Evolutionary conservation across 2,797 vertebrate species (phyloP), one percentile per base, ranked within the genome.

Genomic region (Ctenosaura bakeri): DNA sequence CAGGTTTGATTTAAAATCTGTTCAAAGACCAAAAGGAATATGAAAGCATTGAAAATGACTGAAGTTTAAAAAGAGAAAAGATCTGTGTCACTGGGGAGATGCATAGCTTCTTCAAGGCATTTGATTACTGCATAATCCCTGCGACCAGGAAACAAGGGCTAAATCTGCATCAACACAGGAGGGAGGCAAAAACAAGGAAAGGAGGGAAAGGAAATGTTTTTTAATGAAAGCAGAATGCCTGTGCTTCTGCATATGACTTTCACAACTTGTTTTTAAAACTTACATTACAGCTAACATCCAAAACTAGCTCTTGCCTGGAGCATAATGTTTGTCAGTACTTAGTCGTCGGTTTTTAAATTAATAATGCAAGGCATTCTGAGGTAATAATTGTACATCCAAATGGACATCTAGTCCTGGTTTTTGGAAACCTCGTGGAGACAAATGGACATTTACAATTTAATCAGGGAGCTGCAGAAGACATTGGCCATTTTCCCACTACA

Each of bases 111-210:
- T 90, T 92, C 86, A 81, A 93, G 92, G 94, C 95, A 66, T 86
- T 94, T 91, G 84, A 22, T 73, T 89, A 26, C 89, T 46, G 93
- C 83, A 93, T 94, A 95, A 95, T 95, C 94, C 91, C 84, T 52
- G 88, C 92, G 93, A 81, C 77, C 83, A 81, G 82, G 76, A 94
- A 92, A 26, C 9, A 92, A 93, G 87, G 81, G 90, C 93, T 89
- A 92, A 93, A 91, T 95, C 64, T 92, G 88, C 74, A 78, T 74
- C 9, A 22, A 83, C 85, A 84, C 29, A 79, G 38, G 91, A 88
- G 38, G 26, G 90, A 93, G 52, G 90, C 92, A 86, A 94, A 94
- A 94, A 85, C 4, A 88, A 94, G 81, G 95, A 32, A 18, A 22
- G 84, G 85, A 22, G 81, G 86, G 86, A 90, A 88, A 1, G 91